Evolutionary conservation across 2,888 invertebrate species (phyloP), one percentile per base, ranked within the genome.

Genomic region (Branchipolynoe longqiensis): DNA sequence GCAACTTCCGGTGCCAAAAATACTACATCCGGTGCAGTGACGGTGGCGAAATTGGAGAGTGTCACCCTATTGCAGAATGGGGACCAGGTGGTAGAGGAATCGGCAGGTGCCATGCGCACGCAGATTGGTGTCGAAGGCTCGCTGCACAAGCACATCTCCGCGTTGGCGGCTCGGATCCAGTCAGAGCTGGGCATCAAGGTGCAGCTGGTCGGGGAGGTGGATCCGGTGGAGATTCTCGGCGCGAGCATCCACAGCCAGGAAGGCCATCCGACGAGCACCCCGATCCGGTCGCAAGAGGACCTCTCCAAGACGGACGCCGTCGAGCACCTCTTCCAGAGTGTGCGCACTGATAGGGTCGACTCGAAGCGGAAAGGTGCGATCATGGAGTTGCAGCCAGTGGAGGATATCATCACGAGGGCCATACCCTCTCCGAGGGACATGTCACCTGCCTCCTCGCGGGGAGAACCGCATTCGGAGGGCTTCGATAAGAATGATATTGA

Each of bases 101-200:
- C 78, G n/a, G 1, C 78, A 31, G 78, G 78, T 6, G n/a, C n/a
- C n/a, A n/a, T n/a, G n/a, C n/a, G n/a, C n/a, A n/a, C n/a, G n/a
- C n/a, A n/a, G n/a, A n/a, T n/a, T n/a, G 78, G 78, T 1, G 78
- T 54, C 0, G 78, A 78, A 28, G 78, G 78, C 25, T 78, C 78
- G 12, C 41, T 78, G 1, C 78, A 78, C 22, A 78, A 78, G 25
- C 78, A 78, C 31, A 78, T 78, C 78, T 78, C 78, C 3, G 78
- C 78, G 28, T 48, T 78, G 78, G 78, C 78, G 14, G 78, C 78
- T 18, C 40, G 78, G 8, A 78, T 78, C 25, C 78, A 78, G 41
- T 78, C 78, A n/a, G 78, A 78, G 33, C 78, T 78, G 12, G 78
- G 78, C 25, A 78, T 78, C 41, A 78, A 78, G 78, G 78, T 78